Base-by-base conservation (phyloP, 1,140 invertebrate genomes). In the Lethocerus indicus region DNA sequence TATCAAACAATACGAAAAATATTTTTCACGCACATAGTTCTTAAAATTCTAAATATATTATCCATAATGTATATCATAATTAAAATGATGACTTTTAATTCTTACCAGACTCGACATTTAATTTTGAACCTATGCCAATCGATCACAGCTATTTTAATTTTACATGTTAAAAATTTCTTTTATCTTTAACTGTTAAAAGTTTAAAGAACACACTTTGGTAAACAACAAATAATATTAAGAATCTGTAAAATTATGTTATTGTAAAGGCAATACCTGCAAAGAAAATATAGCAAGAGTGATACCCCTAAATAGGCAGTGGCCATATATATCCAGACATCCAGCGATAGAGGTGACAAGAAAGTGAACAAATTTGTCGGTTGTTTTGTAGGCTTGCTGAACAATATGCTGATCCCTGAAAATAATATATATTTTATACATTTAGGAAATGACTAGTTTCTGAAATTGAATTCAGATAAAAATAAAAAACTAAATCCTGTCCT, bases 301-400 rank as follows among this genome's bases (percentile, higher is more conserved):
- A 94, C 83, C 23, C 78, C 78, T 29, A 94, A 67, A 64, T 88
- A 93, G 9, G 88, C 85, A 0, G 83, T 82, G 0, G 78, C 80
- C 76, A 89, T 89, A 63, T 86, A 91, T 52, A 93, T 76, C 91
- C 91, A 95, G 16, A 95, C 89, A 59, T 89, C 83, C 7, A 84
- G 67, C 1, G 86, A 88, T 49, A 95, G 77, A 3, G 90, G 91
- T 16, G 78, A 78, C 39, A 90, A 67, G 61, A 94, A 94, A 0
- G 85, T 83, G 65, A 93, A 86, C 1, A 92, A 64, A 60, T 83
- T 72, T 0, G 79, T 76, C 2, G 75, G 70, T 56, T 80, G 75
- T 47, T 76, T 75, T 20, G 73, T 69, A 1, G 81, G 73, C 59
- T 82, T 83, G 1, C 72, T 75, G 59, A 78, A 84, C 4, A 91